These are phyloP conservation scores for Galerucella calmariensis DNA, from an alignment of 2,888 invertebrate species.

Conservation along the genomic window DNA sequence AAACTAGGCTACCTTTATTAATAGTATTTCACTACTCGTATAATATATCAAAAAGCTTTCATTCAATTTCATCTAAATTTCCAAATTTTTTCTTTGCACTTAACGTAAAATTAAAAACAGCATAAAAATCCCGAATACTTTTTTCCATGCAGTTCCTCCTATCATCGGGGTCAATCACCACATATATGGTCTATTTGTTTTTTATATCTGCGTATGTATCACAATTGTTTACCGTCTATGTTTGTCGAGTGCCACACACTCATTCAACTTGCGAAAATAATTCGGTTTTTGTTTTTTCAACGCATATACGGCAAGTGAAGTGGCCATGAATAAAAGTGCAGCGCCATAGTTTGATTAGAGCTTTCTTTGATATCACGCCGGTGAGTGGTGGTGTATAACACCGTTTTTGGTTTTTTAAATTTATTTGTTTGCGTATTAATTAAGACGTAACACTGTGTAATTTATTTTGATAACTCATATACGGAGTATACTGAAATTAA, in stretches of 20 bases:
- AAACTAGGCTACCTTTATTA: too few relatives aligned
- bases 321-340: conserved; percentile 34
- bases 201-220: conserved; percentile 57
- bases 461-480: neutral
- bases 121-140: conserved; percentile 3
- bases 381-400: conserved; percentile 18
- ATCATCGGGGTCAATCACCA: conserved; percentile 60
- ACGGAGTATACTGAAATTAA: neutral
- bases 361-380: neutral
- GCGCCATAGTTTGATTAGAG: conserved; percentile 26
- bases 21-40: too few relatives aligned
- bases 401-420: neutral
- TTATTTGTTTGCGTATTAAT: neutral
- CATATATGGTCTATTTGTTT: conserved; percentile 62
- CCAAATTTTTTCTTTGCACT: too few relatives aligned
- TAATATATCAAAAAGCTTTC: neutral
- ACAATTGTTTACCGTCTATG: conserved; percentile 58
- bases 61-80: neutral
- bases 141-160: conserved; percentile 32
- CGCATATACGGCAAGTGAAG: conserved; percentile 25
- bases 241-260: conserved; percentile 55
- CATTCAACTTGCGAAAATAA: conserved; percentile 54
- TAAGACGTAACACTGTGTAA: neutral
- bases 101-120: too few relatives aligned
- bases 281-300: conserved; percentile 45